These are phyloP conservation scores for Calonectris borealis DNA, from an alignment of 2,113 vertebrate species.

Conservation along the genomic window DNA sequence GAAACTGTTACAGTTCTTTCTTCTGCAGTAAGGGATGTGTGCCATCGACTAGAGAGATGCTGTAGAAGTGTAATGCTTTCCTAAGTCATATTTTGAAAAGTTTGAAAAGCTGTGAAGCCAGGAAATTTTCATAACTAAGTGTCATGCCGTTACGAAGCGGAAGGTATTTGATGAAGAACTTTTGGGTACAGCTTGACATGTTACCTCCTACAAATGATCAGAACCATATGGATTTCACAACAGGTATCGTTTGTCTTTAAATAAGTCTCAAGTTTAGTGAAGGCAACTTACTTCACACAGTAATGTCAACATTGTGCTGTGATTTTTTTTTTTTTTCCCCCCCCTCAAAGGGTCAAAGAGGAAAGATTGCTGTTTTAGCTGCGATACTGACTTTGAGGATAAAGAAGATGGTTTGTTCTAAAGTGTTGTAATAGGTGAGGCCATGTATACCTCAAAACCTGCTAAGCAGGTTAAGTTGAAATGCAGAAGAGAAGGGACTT, in stretches of 20 bases:
- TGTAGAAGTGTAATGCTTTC: background rate
- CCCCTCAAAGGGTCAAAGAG: background rate
- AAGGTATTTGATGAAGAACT: background rate
- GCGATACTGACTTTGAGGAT: background rate
- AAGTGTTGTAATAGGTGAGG: background rate
- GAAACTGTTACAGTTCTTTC: constrained; percentile 21
- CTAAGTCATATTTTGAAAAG: background rate
- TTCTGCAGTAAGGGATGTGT: background rate
- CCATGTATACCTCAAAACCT: background rate
- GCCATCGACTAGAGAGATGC: background rate
- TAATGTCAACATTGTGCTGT: background rate
- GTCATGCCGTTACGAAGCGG: background rate
- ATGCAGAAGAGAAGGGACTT: background rate
- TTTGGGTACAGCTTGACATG: background rate
- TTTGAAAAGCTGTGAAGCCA: background rate
- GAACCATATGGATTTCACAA: background rate
- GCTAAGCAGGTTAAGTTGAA: background rate
- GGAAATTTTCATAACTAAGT: background rate
- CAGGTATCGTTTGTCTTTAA: background rate
- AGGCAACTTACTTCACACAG: background rate
- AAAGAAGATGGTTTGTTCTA: background rate
- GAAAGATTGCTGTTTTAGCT: background rate
- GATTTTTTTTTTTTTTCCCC: background rate
- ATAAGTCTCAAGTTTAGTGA: background rate
- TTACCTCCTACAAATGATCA: background rate